Base-by-base conservation (phyloP, 2,888 invertebrate genomes). In the Chrysolina americana region DNA sequence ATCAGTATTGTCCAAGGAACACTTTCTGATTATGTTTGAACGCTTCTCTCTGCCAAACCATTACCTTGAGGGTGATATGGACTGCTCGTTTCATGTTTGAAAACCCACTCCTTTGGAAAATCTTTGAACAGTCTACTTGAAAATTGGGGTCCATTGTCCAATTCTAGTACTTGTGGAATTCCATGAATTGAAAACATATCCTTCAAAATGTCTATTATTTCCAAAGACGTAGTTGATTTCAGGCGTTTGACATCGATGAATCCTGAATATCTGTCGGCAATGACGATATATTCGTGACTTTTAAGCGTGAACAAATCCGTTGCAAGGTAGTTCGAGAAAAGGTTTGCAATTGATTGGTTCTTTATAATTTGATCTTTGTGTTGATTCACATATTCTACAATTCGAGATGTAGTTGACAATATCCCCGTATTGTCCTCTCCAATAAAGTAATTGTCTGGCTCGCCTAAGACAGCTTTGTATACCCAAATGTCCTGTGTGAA, bases 51-150 rank as follows among this genome's bases (percentile, higher is more conserved):
- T 21, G 59, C 59, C 59, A 59, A 59, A 23, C 59, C 63, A 19
- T 63, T 63, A 23, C 63, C 63, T 63, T 19, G 15, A 23, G 63
- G n/a, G 4, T 63, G 63, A 15, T 63, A 63, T 15, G 63, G 63
- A 13, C 36, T 28, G 13, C 59, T 59, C 19, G 59, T 59, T 59
- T 15, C 0, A 11, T 21, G 21, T 59, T 59, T 19, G 21, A 59
- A 59, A 6, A n/a, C 59, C 59, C 59, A 59, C 28, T 59, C 23
- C 13, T 10, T 59, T 59, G 59, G 17, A 23, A 59, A 59, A 8
- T 59, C 59, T n/a, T n/a, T n/a, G n/a, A n/a, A n/a, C n/a, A n/a
- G n/a, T n/a, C n/a, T n/a, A n/a, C n/a, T 59, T 28, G 28, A 28
- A 28, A 28, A 28, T 28, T 28, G 5, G 28, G 28, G 28, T 5